Evolutionary conservation across 2,797 vertebrate genomes (phyloP).

Genomic region (Zalophus californianus): DNA sequence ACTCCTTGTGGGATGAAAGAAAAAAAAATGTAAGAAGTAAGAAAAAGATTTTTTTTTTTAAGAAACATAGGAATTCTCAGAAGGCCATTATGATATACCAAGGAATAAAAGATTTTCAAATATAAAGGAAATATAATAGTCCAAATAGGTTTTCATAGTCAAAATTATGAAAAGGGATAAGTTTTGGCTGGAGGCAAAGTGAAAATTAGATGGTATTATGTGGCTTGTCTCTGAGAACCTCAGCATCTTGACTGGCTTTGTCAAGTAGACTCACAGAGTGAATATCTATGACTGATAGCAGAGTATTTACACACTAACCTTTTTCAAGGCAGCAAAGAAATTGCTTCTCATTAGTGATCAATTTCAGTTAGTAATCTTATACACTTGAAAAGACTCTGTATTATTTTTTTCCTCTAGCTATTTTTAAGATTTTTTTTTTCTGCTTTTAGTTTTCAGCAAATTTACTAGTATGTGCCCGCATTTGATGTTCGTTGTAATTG

Average conservation of each 20-base stretch:
- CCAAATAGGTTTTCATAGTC: not conserved
- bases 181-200: not conserved
- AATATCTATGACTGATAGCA: not conserved
- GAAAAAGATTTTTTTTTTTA: not conserved
- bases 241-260: not conserved
- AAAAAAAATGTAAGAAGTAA: not conserved
- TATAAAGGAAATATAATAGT: slow-evolving; percentile 8
- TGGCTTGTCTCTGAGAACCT: not conserved
- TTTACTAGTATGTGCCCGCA: not conserved
- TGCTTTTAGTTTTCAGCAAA: not conserved
- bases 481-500: not conserved
- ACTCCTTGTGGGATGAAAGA: slow-evolving; percentile 10
- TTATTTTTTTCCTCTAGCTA: not conserved
- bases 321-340: not conserved
- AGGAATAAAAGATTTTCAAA: not conserved
- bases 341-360: not conserved
- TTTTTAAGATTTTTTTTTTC: slow-evolving; percentile 28
- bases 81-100: not conserved
- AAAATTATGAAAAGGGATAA: not conserved
- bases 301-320: not conserved
- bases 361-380: not conserved
- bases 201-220: not conserved
- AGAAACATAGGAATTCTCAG: slow-evolving; percentile 16
- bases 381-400: not conserved
- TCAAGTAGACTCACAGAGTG: not conserved